Base-by-base conservation (phyloP, 2,113 vertebrate genomes). In the Speoplatyrhinus poulsoni region DNA sequence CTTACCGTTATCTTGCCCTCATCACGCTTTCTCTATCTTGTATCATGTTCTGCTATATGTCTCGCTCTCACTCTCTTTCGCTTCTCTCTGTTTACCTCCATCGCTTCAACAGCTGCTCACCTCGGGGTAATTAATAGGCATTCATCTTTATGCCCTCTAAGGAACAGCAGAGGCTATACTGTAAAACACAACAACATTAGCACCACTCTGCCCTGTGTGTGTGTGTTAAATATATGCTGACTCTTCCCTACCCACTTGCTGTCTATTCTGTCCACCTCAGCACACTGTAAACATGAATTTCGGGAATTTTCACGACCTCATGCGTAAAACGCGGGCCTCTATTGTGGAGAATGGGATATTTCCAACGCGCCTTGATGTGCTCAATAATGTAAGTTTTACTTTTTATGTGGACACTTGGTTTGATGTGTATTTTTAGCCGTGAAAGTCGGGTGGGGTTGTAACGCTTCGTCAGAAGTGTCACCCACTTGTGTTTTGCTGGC, bases 321-420 rank as follows among this genome's bases (percentile, higher is more conserved):
- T 93, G 86, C 77, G 32, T 6, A 91, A 90, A 89, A 90, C 90
- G 46, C 87, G 91, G 32, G 62, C 64, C n/a, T 74, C 83, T 61
- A 67, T 92, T 66, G 49, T 81, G 72, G 87, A 89, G 55, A 82
- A 72, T 12, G 72, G 84, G 66, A 72, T 81, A 47, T 17, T 88
- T 60, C 46, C 62, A 3, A 85, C 67, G 66, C 50, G 69, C 8
- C 0, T 69, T 13, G 65, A 71, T 46, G 75, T 82, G 1, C 61
- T 79, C 0, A 75, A 76, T 19, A 32, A 82, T 73, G 92, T 93
- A 80, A 90, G 90, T 52, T 76, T 65, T 3, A 2, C 55, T 12
- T 83, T 50, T 69, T 3, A 8, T 33, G 8, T 15, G 60, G 48
- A 1, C 36, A 55, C 60, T 16, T 13, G 16, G 36, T 41, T 41